Evolutionary conservation across 2,888 invertebrate genomes (phyloP).

Genomic region (Alitta virens): DNA sequence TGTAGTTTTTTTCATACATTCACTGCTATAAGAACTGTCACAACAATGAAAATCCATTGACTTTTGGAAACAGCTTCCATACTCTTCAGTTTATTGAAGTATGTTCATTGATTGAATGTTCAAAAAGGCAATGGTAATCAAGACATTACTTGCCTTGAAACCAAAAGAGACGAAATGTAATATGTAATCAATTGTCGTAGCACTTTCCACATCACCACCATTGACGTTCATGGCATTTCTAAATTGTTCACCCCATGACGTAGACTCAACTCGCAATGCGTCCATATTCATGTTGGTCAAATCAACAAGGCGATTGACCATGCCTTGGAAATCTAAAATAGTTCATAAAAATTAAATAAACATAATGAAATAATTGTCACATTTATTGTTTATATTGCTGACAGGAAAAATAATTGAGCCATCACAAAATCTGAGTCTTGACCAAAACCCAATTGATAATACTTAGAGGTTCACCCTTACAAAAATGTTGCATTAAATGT

Average conservation of each 20-base stretch:
- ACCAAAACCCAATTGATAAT: no score
- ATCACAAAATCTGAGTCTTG: no score
- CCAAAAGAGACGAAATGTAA: constrained; percentile 64
- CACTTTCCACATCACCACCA: constrained; percentile 63
- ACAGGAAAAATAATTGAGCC: no score
- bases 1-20: no score
- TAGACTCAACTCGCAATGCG: constrained; percentile 60
- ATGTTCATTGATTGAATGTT: background rate
- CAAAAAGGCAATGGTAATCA: no score
- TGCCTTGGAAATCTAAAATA: constrained; percentile 61
- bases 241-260: constrained; percentile 62
- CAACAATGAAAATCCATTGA: no score
- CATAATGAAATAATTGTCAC: background rate
- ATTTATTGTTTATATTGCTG: background rate
- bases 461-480: no score
- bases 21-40: no score
- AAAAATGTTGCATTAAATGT: no score
- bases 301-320: constrained; percentile 61
- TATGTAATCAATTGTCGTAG: constrained; percentile 61
- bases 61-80: no score
- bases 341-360: constrained; percentile 2
- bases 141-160: constrained; percentile 63
- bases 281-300: constrained; percentile 63
- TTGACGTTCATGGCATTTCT: constrained; percentile 63
- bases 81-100: no score